Evolutionary conservation across 23 tunicate species (phyloP).

Genomic region (Botrylloides violaceus): DNA sequence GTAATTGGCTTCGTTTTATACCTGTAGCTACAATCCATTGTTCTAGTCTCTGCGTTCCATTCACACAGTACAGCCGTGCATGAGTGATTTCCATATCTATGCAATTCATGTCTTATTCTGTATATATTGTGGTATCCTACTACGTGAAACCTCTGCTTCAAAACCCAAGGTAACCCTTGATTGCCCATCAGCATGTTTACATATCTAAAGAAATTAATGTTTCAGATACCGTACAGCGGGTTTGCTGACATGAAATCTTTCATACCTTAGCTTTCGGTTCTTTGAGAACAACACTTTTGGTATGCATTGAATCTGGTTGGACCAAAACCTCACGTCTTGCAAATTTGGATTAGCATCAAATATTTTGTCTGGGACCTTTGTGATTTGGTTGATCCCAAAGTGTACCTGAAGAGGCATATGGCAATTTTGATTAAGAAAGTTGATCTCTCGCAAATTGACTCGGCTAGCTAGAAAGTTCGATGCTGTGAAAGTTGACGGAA

Average conservation of each 20-base stretch:
- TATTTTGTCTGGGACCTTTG: constrained; percentile 41
- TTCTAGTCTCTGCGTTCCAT: constrained; percentile 49
- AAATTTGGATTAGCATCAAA: constrained; percentile 29
- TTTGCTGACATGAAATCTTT: not conserved
- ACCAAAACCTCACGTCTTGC: constrained; percentile 44
- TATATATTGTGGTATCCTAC: constrained; percentile 22
- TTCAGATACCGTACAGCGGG: not conserved
- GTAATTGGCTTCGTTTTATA: too few relatives aligned
- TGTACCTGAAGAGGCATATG: constrained; percentile 33
- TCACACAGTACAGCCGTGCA: constrained; percentile 42
- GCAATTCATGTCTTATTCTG: constrained; percentile 7
- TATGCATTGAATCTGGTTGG: constrained; percentile 52
- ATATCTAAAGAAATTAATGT: constrained; percentile 18
- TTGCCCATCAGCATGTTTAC: constrained; percentile 59
- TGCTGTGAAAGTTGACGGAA: too few relatives aligned
- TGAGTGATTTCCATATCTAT: constrained; percentile 30
- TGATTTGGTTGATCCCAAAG: constrained; percentile 59
- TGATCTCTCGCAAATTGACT: too few relatives aligned
- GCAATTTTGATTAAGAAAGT: not conserved
- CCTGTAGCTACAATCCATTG: constrained; percentile 84
- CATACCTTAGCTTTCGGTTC: constrained; percentile 36
- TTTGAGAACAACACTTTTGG: constrained; percentile 40
- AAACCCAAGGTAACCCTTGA: constrained; percentile 30
- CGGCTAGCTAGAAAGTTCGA: too few relatives aligned
- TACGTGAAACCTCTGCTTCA: constrained; percentile 52